Conservation (phyloP, 2,113 vertebrate species). For the Macrotus californicus region DNA sequence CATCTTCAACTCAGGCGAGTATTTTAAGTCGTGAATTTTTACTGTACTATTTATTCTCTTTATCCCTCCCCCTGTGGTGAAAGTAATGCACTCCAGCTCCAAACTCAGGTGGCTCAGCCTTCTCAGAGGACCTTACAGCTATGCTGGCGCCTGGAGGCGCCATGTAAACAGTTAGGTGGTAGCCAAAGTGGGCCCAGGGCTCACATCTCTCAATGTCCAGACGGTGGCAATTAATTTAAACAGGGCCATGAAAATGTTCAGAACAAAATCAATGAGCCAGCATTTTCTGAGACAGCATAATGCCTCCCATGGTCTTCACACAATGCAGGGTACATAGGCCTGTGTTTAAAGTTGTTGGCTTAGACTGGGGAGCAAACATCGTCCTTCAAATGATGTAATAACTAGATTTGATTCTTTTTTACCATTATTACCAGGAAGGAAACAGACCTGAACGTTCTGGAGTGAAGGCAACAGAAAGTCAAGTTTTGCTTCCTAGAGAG, state of each 20-base stretch:
- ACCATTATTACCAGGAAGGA: conserved; percentile 39
- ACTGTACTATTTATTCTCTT: background rate
- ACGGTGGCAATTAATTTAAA: background rate
- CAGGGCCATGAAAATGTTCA: background rate
- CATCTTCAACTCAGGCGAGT: background rate
- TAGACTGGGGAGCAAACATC: background rate
- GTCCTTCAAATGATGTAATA: background rate
- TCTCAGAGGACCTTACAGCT: background rate
- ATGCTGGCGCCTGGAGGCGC: background rate
- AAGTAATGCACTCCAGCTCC: background rate
- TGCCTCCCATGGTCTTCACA: background rate
- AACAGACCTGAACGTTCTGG: background rate
- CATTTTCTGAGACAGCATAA: background rate
- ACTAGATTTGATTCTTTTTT: conserved; percentile 1
- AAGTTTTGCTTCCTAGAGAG: conserved; percentile 29
- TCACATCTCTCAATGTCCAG: background rate
- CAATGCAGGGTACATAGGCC: background rate
- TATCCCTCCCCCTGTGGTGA: background rate
- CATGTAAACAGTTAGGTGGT: background rate
- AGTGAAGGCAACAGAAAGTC: conserved; percentile 12
- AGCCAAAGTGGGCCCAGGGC: background rate
- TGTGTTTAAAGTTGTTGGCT: background rate
- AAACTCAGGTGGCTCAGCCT: background rate
- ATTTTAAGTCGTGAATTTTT: background rate
- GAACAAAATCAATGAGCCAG: background rate